These are phyloP conservation scores for Amiota mariae DNA, from an alignment of 2,888 invertebrate genomes.

Conservation along the genomic window DNA sequence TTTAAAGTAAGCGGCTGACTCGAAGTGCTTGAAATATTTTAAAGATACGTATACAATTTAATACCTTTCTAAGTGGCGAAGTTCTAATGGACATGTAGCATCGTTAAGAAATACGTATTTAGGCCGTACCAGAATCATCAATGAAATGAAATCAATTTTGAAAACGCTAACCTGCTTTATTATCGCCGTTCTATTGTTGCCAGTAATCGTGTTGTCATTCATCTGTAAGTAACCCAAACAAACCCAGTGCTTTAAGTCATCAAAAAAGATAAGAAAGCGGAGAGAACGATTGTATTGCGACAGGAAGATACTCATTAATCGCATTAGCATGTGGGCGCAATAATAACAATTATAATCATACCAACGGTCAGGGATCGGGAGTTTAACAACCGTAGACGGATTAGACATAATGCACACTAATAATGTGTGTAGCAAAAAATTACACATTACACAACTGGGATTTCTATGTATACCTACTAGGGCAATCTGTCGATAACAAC, in stretches of 20 bases:
- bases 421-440: neutral
- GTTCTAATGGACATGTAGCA: no score
- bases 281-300: neutral
- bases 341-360: constrained; percentile 47
- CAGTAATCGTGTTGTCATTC: constrained; percentile 66
- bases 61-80: no score
- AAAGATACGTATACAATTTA: no score
- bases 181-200: constrained; percentile 65
- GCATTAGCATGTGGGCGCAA: constrained; percentile 24
- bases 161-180: constrained; percentile 69
- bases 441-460: neutral
- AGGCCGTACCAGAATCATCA: constrained; percentile 60
- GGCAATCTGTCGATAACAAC: neutral
- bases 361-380: constrained; percentile 36
- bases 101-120: constrained; percentile 31
- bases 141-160: constrained; percentile 63
- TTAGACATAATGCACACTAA: neutral
- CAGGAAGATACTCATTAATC: constrained; percentile 22
- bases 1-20: no score
- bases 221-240: constrained; percentile 66
- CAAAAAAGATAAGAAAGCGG: constrained; percentile 4
- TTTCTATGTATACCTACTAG: neutral
- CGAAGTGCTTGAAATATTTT: no score
- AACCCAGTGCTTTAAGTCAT: constrained; percentile 28
- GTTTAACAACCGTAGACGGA: constrained; percentile 1